Evolutionary conservation across 2,113 vertebrate genomes (phyloP), one percentile per base, ranked within the genome.

Genomic region (Elanus axillaris): DNA sequence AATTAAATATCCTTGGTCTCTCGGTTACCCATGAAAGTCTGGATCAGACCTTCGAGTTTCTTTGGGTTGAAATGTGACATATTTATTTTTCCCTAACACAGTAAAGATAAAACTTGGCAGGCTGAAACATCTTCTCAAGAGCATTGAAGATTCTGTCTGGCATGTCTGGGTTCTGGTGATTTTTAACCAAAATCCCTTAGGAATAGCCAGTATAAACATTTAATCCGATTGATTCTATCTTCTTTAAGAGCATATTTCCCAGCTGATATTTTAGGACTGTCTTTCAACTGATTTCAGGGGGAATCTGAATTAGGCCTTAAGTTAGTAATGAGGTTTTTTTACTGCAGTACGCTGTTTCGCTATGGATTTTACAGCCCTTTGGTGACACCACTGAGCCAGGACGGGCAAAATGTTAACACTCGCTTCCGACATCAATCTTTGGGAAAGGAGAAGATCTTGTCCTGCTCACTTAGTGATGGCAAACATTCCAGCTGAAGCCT

Each of bases 401-500:
- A 82, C 2, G 14, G 45, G 19, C 22, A 87, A 72, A 75, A 64
- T 22, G 3, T 42, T 63, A 80, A 69, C 5, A 27, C 8, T 69
- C 22, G 34, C 7, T 87, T 92, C 45, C 56, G 21, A 47, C 14
- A 48, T 45, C 68, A 56, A 4, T 75, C 22, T 87, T 74, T 78
- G 17, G 66, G 27, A 75, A 64, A 13, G 66, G 7, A 81, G 26
- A 43, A 29, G 42, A 48, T 68, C 31, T 82, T 59, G 14, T n/a
- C n/a, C 27, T 68, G 8, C 4, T 40, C 5, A 11, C 6, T 26
- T n/a, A 16, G 23, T 43, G 74, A 55, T 9, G 53, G 17, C 63
- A 82, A 75, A 3, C 0, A 31, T 48, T 85, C 9, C 21, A 68
- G 21, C 0, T 2, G 2, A 74, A 74, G 3, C 3, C 22, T 47